Conservation (phyloP, 2,797 vertebrate species). For the Peromyscus aztecus region DNA sequence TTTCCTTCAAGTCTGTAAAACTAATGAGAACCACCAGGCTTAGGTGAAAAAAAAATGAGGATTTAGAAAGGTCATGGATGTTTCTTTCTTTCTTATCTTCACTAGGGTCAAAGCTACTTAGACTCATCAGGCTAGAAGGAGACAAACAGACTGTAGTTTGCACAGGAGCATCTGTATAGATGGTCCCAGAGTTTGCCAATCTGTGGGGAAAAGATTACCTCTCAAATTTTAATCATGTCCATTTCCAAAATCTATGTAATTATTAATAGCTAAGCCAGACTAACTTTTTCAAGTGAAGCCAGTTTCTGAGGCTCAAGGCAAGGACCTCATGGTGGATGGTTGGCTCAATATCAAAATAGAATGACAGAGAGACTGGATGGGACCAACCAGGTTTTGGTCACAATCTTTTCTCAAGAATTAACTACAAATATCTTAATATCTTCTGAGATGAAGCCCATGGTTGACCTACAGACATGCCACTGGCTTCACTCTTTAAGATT, state of each 20-base stretch:
- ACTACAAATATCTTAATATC: neutral
- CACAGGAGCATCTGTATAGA: neutral
- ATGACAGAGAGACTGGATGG: too few relatives aligned
- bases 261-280: neutral
- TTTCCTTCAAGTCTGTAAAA: slow-evolving; percentile 65
- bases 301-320: neutral
- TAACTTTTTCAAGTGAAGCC: neutral
- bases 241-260: neutral
- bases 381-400: neutral
- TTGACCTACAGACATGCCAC: neutral
- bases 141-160: neutral
- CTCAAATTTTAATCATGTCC: neutral
- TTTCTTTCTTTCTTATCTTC: slow-evolving; percentile 1
- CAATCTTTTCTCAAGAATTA: neutral
- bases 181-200: neutral
- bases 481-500: neutral
- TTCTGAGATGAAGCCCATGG: neutral
- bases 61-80: slow-evolving; percentile 14
- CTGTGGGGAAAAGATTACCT: neutral
- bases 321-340: neutral
- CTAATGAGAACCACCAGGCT: slow-evolving; percentile 59
- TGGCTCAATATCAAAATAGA: neutral
- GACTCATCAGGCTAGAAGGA: neutral
- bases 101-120: neutral
- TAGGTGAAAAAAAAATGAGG: neutral